phyloP scores from a whole-genome alignment of 2,888 invertebrate species.

The Pseudococcus viburni region DNA sequence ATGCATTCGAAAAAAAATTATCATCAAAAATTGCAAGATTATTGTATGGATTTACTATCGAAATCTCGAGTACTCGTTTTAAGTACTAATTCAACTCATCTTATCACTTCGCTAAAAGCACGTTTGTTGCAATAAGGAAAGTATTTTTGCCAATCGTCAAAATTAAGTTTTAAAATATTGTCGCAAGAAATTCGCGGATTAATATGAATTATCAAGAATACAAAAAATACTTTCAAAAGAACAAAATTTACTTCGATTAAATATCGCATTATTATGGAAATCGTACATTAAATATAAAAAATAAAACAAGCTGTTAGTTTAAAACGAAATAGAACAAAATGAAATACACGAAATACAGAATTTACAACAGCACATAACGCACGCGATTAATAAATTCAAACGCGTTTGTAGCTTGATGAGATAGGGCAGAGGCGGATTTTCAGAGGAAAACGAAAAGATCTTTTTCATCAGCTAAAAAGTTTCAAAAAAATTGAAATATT shows the following conservation, averaged over 20 bases:
- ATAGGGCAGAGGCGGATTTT: neutral
- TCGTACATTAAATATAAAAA: neutral
- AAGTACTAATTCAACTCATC: no score
- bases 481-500: neutral
- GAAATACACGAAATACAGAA: constrained; percentile 29
- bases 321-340: neutral
- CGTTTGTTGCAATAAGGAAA: no score
- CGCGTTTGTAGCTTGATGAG: neutral
- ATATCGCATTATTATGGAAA: neutral
- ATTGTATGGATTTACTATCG: no score
- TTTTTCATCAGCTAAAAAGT: neutral
- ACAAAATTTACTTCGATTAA: neutral
- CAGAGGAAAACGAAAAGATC: neutral
- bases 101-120: no score
- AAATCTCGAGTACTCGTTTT: no score
- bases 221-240: neutral
- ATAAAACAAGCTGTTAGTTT: constrained; percentile 26
- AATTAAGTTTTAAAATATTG: no score
- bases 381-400: constrained; percentile 2
- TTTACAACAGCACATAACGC: constrained; percentile 3
- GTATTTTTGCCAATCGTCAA: no score
- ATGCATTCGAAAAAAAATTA: no score
- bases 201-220: no score
- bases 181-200: no score
- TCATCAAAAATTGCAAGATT: no score